phyloP scores from a whole-genome alignment of 2,113 vertebrate genomes.

The Reinhardtius hippoglossoides region DNA sequence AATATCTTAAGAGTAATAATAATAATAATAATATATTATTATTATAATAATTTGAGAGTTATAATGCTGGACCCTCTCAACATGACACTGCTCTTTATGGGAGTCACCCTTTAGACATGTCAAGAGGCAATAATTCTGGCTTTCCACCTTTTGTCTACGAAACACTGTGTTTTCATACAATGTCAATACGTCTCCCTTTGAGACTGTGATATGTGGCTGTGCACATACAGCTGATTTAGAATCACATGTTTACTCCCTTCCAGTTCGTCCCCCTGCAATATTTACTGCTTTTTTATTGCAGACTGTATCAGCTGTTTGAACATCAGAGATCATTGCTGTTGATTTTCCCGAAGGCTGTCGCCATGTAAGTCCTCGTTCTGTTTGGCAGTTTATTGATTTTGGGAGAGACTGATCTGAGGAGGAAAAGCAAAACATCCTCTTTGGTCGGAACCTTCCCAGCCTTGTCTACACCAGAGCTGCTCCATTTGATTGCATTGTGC shows the following conservation, averaged over 20 bases:
- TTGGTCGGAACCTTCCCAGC: neutral
- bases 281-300: slow-evolving; percentile 20
- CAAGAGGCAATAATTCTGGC: neutral
- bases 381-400: slow-evolving; percentile 50
- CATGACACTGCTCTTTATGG: neutral
- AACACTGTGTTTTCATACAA: neutral
- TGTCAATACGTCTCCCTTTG: neutral
- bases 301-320: slow-evolving; percentile 1
- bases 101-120: slow-evolving; percentile 3
- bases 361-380: slow-evolving; percentile 15
- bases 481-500: slow-evolving; percentile 13
- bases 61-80: neutral
- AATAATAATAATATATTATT: no score
- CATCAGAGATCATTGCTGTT: slow-evolving; percentile 29
- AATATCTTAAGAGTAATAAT: no score
- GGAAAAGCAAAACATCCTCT: neutral
- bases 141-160: neutral
- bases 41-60: neutral
- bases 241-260: neutral
- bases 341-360: slow-evolving; percentile 24
- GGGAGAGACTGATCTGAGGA: neutral
- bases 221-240: neutral
- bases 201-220: slow-evolving; percentile 8
- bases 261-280: slow-evolving; percentile 1
- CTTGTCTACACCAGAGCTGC: neutral